Percentiles rank a stretch among this genome's conserved stretches.
phyloP scores from a whole-genome alignment of 2,797 vertebrate species.

The Trichosurus vulpecula region DNA sequence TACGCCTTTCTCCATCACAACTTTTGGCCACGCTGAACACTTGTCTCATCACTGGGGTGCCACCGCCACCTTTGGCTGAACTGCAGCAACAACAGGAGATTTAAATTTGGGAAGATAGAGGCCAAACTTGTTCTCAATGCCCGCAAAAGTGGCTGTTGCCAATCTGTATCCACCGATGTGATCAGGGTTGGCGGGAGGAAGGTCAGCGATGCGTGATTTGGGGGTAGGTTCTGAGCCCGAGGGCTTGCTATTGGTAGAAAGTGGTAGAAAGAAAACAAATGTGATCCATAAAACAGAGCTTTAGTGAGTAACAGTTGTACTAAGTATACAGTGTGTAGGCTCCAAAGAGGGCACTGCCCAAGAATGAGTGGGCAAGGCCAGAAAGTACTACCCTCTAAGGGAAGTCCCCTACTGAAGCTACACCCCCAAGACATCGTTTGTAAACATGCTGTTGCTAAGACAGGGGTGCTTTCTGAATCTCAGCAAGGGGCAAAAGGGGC shows the following conservation, averaged over 20 bases:
- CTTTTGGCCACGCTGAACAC: slow-evolving; percentile 13
- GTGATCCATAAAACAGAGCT: slow-evolving; percentile 23
- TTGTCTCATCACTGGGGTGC: slow-evolving; percentile 81
- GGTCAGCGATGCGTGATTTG: slow-evolving; percentile 93
- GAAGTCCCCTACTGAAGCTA: neutral
- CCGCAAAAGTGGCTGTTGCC: slow-evolving; percentile 96
- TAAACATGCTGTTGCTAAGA: neutral
- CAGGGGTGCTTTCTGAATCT: neutral
- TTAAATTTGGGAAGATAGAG: slow-evolving; percentile 96
- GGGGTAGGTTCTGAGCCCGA: slow-evolving; percentile 89
- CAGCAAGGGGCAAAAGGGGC: neutral
- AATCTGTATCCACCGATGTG: slow-evolving; percentile 97
- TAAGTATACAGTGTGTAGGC: neutral
- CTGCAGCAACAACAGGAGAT: slow-evolving; percentile 78
- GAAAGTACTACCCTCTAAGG: neutral
- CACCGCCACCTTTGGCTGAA: slow-evolving; percentile 81
- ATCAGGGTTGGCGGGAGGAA: slow-evolving; percentile 90
- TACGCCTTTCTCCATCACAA: slow-evolving; percentile 55
- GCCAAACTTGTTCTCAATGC: slow-evolving; percentile 97
- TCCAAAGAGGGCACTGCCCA: neutral
- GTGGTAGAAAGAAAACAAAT: slow-evolving; percentile 61
- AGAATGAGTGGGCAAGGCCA: neutral
- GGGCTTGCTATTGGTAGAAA: slow-evolving; percentile 87
- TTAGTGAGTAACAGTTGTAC: neutral
- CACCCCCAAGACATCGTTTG: neutral